phyloP scores from a whole-genome alignment of 2,113 vertebrate species.

The Coptodon rendalli region DNA sequence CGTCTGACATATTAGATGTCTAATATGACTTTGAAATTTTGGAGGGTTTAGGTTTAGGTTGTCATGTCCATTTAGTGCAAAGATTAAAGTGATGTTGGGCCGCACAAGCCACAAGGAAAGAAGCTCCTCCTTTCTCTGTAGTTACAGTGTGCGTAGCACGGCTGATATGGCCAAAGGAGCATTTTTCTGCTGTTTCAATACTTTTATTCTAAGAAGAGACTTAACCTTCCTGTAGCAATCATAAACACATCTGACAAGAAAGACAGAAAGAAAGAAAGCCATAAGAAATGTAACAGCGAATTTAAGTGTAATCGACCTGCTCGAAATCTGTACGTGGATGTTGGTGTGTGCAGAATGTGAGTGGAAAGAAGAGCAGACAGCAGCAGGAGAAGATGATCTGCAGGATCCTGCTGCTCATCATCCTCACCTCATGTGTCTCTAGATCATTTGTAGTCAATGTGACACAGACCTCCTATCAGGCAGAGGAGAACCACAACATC shows the following conservation, averaged over 20 bases:
- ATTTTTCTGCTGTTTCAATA: background rate
- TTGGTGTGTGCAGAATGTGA: too few relatives aligned
- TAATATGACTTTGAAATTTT: background rate
- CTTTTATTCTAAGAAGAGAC: background rate
- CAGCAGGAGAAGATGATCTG: too few relatives aligned
- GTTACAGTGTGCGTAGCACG: background rate
- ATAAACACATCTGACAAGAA: background rate
- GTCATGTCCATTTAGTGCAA: accelerated
- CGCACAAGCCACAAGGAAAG: background rate
- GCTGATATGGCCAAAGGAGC: background rate
- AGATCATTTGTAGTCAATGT: too few relatives aligned
- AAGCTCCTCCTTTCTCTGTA: background rate
- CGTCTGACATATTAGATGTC: background rate
- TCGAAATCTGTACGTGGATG: too few relatives aligned
- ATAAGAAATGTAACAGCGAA: background rate
- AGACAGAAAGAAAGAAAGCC: background rate
- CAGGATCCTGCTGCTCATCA: too few relatives aligned
- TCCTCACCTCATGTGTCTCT: too few relatives aligned
- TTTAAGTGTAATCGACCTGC: background rate
- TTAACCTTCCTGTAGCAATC: background rate
- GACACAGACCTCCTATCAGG: too few relatives aligned
- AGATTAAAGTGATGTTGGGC: accelerated
- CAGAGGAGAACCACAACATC: too few relatives aligned
- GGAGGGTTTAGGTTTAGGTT: background rate
- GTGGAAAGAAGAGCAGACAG: too few relatives aligned